Base-by-base conservation (phyloP, 2,888 invertebrate genomes). In the Taenaris catops region DNA sequence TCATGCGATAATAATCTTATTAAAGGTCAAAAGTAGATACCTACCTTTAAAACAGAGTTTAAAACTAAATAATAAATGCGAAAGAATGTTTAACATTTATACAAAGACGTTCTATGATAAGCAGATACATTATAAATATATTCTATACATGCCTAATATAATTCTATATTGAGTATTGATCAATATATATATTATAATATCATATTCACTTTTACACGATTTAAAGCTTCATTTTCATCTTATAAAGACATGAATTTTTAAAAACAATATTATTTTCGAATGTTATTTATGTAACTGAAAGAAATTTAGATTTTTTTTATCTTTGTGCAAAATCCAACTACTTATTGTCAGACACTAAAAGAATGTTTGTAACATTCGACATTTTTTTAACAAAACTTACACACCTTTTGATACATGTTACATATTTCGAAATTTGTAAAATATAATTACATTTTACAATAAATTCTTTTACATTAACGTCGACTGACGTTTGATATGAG, bases 181-280 rank as follows among this genome's bases (percentile, higher is more conserved):
- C 24, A 19, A 29, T 36, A 29, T 26, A 36, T 29, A 32, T 37
- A 37, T 40, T 40, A 23, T 34, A 37, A 62, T 53, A 63, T 62
- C 54, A 55, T 60, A 50, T 53, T 49, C 48, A 63, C 61, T 75
- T 68, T 69, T 72, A 72, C 58, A 72, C 80, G 80, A 81, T 78
- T 81, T 83, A 83, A 83, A 83, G 83, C 81, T 81, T 79, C 57
- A 55, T 69, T 79, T 78, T 74, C 63, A 66, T 66, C 71, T 76
- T 80, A 81, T 32, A 41, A 29, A 44, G 59, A 60, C 18, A 50
- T 61, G 59, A 63, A 60, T 63, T 27, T 34, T 42, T 53, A 54
- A 55, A 64, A 52, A 53, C 47, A 46, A 46, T 41, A 61, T 55
- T 34, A 34, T 36, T 42, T 35, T 33, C 7, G 46, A 44, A 11